Evolutionary conservation across 2,113 vertebrate species (phyloP).

Genomic region (Gila orcuttii): DNA sequence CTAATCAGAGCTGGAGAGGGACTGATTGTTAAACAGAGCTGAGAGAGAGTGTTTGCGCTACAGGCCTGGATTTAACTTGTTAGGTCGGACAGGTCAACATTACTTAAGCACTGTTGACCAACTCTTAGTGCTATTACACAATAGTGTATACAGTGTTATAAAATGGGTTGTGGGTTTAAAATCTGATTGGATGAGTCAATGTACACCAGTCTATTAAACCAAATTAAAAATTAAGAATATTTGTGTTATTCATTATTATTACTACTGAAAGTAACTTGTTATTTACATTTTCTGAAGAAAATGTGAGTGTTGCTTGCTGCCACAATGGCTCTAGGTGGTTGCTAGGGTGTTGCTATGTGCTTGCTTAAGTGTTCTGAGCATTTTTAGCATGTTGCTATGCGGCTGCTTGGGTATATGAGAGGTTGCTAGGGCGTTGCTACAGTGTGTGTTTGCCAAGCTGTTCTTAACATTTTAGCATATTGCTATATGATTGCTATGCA

Average conservation of each 20-base stretch:
- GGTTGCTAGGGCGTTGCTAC: too few species aligned
- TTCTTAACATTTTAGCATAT: neutral
- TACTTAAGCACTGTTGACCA: neutral
- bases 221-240: too few species aligned
- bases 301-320: neutral
- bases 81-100: neutral
- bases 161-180: neutral
- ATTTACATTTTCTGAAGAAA: neutral
- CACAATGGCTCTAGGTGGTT: neutral
- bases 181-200: neutral
- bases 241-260: too few species aligned
- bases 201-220: too few species aligned
- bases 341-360: too few species aligned
- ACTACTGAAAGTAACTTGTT: too few species aligned
- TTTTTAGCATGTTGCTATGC: too few species aligned
- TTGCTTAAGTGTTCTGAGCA: too few species aligned
- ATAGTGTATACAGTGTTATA: too few species aligned
- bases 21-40: conserved; percentile 39
- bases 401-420: too few species aligned
- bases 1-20: conserved; percentile 64
- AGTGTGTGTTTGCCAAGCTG: neutral
- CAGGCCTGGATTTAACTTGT: neutral
- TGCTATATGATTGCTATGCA: neutral
- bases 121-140: neutral
- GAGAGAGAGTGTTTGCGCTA: neutral